phyloP scores from a whole-genome alignment of 2,113 vertebrate genomes.

The Heterocephalus glaber region DNA sequence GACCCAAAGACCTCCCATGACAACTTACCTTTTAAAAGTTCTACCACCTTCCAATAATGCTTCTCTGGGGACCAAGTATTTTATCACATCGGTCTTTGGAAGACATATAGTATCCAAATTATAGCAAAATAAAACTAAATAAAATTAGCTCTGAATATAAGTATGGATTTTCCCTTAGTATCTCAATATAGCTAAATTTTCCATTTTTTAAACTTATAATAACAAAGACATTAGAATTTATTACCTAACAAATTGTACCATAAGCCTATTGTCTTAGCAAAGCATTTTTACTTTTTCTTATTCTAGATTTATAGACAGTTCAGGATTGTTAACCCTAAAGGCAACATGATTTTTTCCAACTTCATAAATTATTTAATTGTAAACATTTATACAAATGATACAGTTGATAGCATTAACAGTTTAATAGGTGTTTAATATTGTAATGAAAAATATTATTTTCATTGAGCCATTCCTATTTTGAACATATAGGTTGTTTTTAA shows the following conservation, averaged over 20 bases:
- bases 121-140: not conserved
- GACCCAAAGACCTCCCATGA: not conserved
- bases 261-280: not conserved
- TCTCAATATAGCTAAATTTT: not conserved
- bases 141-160: conserved; percentile 5
- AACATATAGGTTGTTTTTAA: not conserved
- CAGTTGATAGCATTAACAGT: not conserved
- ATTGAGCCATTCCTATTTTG: not conserved
- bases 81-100: not conserved
- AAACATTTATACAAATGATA: not conserved
- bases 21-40: not conserved
- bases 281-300: not conserved
- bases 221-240: not conserved
- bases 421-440: not conserved
- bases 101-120: not conserved
- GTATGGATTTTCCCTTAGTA: not conserved
- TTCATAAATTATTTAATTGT: not conserved
- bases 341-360: not conserved
- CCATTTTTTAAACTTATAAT: not conserved
- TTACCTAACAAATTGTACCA: not conserved
- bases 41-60: not conserved
- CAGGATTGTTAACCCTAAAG: not conserved
- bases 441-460: not conserved
- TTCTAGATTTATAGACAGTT: not conserved
- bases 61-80: not conserved